These are phyloP conservation scores for Rhorus exstirpatorius DNA, from an alignment of 2,888 invertebrate genomes.

Conservation along the genomic window DNA sequence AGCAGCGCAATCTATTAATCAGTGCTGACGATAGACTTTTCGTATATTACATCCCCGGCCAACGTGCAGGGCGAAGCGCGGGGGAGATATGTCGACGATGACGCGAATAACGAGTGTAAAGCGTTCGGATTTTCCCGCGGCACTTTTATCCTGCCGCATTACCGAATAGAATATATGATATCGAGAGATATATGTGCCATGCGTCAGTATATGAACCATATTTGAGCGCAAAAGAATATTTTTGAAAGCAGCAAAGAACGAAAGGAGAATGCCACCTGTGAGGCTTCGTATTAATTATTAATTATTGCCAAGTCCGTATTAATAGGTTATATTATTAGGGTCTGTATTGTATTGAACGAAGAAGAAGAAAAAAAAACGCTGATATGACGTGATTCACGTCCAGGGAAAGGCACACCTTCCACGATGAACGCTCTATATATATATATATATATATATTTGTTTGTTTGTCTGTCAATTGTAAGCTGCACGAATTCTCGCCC, in stretches of 20 bases:
- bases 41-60: slow-evolving; percentile 71
- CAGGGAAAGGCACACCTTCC: no score
- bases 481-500: not conserved
- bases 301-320: not conserved
- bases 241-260: no score
- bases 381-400: no score
- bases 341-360: no score
- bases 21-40: slow-evolving; percentile 76
- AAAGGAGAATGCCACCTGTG: no score
- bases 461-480: not conserved
- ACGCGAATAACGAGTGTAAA: slow-evolving; percentile 16
- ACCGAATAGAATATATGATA: slow-evolving; percentile 69
- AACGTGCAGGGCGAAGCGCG: slow-evolving; percentile 49
- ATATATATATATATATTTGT: no score
- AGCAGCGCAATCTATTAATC: slow-evolving; percentile 72
- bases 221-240: not conserved
- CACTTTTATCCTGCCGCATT: slow-evolving; percentile 55
- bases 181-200: slow-evolving; percentile 44
- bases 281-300: no score
- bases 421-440: not conserved
- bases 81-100: slow-evolving; percentile 27
- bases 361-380: no score
- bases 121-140: slow-evolving; percentile 64
- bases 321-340: no score
- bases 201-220: not conserved